Evolutionary conservation across 2,888 invertebrate species (phyloP).

Genomic region (Hymenopus coronatus): DNA sequence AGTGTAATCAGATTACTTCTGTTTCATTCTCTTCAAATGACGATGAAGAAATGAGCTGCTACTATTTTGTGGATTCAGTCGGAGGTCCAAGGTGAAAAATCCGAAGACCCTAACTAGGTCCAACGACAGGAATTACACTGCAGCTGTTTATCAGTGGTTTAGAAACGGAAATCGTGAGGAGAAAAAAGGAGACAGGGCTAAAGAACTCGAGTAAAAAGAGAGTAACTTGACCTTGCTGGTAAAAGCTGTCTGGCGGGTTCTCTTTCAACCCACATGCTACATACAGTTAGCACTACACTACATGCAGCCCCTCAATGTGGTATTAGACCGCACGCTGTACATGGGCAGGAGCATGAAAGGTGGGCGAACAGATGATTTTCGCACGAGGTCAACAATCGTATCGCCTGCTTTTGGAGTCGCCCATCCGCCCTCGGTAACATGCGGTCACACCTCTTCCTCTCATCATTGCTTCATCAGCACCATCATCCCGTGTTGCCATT

Average conservation of each 20-base stretch:
- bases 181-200: not conserved
- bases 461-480: not conserved
- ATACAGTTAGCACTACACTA: not conserved
- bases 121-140: not conserved
- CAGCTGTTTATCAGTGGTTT: not conserved
- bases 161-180: not conserved
- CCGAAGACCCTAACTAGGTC: not conserved
- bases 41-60: too few species aligned
- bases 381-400: not conserved
- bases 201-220: not conserved
- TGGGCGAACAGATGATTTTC: not conserved
- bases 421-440: not conserved
- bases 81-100: too few species aligned
- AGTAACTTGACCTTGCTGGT: not conserved
- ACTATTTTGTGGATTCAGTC: too few species aligned
- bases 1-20: too few species aligned
- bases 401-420: not conserved
- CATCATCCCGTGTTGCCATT: not conserved
- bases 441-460: not conserved
- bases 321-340: not conserved
- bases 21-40: too few species aligned
- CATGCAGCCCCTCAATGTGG: not conserved
- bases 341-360: not conserved
- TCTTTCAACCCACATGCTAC: not conserved
- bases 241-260: not conserved